Base-by-base conservation (phyloP, 2,113 vertebrate genomes). In the Jacana jacana region DNA sequence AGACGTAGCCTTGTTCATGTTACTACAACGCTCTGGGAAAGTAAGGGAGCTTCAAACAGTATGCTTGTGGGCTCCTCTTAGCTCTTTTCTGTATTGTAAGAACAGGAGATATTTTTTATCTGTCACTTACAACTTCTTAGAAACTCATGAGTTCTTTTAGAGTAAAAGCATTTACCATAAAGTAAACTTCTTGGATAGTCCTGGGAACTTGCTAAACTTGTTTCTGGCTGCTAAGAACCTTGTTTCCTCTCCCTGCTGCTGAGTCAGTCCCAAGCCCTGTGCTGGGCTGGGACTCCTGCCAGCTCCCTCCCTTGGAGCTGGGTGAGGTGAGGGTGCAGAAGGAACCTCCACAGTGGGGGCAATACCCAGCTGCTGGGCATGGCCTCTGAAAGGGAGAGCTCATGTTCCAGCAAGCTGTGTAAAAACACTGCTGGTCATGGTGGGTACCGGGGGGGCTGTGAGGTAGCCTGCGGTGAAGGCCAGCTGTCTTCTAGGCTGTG, bases 1-100 rank as follows among this genome's bases (percentile, higher is more conserved):
- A 2, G 3, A 10, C 61, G 20, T 6, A 51, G 48, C 33, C 33
- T 52, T 7, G 10, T 4, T 44, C 0, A 0, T 39, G 4, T 15
- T 64, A 46, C 40, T 73, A 0, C 27, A 4, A n/a, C 1, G 0
- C 24, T 63, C 60, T 39, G 55, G 46, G 44, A 27, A 64, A 46
- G 70, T 11, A 5, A 6, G 16, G 27, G 42, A 25, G 23, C 27
- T 76, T 84, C 4, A 22, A 11, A 17, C 4, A 14, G 9, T 24
- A 3, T 28, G 9, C 4, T 49, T 6, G 14, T 24, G 10, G 5
- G 5, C 42, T 70, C 3, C 13, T 58, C n/a, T 33, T 60, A 24
- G 57, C 5, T 69, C 48, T 19, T 69, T 86, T 46, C n/a, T 69
- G 4, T 54, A 17, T 5, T 42, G 6, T 52, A 37, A 73, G 6